Base-by-base conservation (phyloP, 2,888 invertebrate genomes). In the Andricus curvator region DNA sequence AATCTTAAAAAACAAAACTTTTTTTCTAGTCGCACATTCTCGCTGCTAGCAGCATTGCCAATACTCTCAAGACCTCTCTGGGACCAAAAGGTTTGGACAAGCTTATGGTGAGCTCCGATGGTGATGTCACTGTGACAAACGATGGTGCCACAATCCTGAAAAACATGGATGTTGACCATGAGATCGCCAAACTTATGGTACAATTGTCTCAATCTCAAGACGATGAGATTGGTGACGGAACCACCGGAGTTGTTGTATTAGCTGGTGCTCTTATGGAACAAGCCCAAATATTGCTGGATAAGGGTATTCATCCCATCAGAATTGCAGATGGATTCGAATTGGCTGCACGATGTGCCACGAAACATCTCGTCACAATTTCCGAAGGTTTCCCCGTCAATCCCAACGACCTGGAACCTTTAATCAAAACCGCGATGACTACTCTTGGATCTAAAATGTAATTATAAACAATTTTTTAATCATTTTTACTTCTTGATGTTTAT, bases 101-200 rank as follows among this genome's bases (percentile, higher is more conserved):
- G 94, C 96, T 99, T 95, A 96, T 99, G 96, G 98, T 99, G 1
- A 98, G 97, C 15, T 94, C 97, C 0, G 99, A 99, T 93, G 99
- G 99, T 44, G 99, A 99, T 88, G 97, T 99, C 2, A 98, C 98
- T 0, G 97, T 99, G 64, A 99, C 99, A 67, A 99, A 99, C 91
- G 99, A 99, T 93, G 99, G 99, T 37, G 99, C 99, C n/a, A 99
- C 99, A 1, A 99, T 99, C 89, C 94, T 99, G 86, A 98, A 99
- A 93, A 95, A 98, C 93, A 99, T 99, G 99, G 99, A 99, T 92
- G 98, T 99, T 9, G 99, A 99, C 44, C 99, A 99, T 92, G 97
- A 99, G 94, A 98, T 99, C 87, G 99, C 98, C 60, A 99, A 99
- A 93, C 94, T 99, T 77, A 96, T 99, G 95, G 99, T 99, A 37